Evolutionary conservation across 2,113 vertebrate genomes (phyloP), one percentile per base, ranked within the genome.

Genomic region (Oenanthe melanoleuca): DNA sequence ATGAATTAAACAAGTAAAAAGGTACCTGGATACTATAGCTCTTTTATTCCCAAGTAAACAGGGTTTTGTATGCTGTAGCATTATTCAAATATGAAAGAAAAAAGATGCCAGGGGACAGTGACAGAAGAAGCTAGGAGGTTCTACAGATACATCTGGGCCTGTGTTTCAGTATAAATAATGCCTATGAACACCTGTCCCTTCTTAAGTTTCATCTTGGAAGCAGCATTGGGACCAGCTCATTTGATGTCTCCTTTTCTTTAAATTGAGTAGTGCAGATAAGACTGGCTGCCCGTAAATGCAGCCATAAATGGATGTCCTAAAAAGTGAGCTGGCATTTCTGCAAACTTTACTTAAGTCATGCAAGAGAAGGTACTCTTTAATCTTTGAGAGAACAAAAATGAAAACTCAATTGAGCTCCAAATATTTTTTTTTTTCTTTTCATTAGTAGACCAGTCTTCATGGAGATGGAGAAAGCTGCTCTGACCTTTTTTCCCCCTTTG

Each of bases 401-500:
- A 45, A 74, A 94, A 53, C 53, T 64, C 34, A 29, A 14, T 63
- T 50, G 47, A 91, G 86, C 60, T 86, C 60, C 40, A 84, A 71
- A 86, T 79, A 61, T 17, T 52, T 59, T 88, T 53, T 53, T 65
- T 86, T 91, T 85, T 38, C 56, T 85, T 86, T 88, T 47, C 2
- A 1, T 89, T 57, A 83, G 52, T 28, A 63, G n/a, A 69, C 42
- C 26, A 31, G 44, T 80, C 65, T 95, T 95, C 52, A 14, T 67
- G n/a, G 37, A 50, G 61, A 61, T 78, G 70, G 71, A 84, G 63
- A 85, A 96, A 89, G 74, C 61, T 70, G 23, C 53, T 71, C 31
- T 97, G 95, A 93, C 91, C 86, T 92, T 95, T 94, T 52, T 73
- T 88, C 88, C 86, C 86, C 38, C 75, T 14, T 5, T 65, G 47